phyloP scores from a whole-genome alignment of 2,797 vertebrate genomes.

The Odontamblyopus lacepedii region DNA sequence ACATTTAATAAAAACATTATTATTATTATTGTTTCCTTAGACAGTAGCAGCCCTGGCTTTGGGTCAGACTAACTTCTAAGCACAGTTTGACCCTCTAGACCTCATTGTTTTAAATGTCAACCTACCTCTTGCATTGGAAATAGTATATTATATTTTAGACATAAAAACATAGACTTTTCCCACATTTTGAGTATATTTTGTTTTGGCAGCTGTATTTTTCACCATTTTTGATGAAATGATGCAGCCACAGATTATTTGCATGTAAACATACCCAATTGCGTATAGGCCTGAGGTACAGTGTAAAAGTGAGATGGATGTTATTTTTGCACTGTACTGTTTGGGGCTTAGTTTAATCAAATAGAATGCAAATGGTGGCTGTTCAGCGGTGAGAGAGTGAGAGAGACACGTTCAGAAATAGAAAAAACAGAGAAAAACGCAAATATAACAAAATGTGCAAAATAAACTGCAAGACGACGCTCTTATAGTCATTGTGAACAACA shows the following conservation, averaged over 20 bases:
- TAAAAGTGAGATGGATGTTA: neutral
- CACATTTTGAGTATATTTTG: neutral
- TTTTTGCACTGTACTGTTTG: neutral
- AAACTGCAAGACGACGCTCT: too few relatives aligned
- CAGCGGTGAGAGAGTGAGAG: constrained; percentile 15
- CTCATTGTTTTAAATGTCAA: constrained; percentile 5
- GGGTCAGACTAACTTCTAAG: neutral
- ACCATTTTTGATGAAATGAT: neutral
- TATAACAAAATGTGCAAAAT: too few relatives aligned
- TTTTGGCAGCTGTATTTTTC: neutral
- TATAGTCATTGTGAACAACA: too few relatives aligned
- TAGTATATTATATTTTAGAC: neutral
- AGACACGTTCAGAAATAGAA: constrained; percentile 12
- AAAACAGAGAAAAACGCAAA: neutral
- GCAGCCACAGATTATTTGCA: constrained; percentile 9
- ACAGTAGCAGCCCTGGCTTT: neutral
- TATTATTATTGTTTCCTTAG: neutral
- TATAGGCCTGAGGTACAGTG: neutral
- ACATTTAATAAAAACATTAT: too few relatives aligned
- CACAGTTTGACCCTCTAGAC: neutral
- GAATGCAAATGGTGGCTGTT: constrained; percentile 15
- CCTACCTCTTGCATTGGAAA: constrained; percentile 15
- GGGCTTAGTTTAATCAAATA: constrained; percentile 25
- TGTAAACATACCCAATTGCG: constrained; percentile 17
- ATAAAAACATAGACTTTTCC: neutral